phyloP scores from a whole-genome alignment of 2,113 vertebrate species.

The Pterophyllum scalare region DNA sequence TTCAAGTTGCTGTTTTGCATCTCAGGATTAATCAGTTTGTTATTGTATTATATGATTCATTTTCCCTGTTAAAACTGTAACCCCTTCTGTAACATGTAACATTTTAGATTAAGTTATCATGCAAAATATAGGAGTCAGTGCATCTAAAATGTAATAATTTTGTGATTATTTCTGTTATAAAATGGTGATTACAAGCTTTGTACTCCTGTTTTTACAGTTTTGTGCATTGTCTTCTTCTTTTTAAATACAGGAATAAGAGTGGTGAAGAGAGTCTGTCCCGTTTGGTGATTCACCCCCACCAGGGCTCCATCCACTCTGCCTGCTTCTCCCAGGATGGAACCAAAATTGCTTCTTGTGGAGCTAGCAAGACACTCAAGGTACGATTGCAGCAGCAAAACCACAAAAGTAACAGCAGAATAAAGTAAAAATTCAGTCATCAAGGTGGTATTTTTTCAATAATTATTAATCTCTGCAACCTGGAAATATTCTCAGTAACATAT shows the following conservation, averaged over 20 bases:
- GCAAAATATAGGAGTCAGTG: not conserved
- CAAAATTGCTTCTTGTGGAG: constrained; percentile 93
- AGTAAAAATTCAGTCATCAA: not conserved
- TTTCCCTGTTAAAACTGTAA: not conserved
- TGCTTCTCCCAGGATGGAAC: constrained; percentile 92
- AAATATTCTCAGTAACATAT: not conserved
- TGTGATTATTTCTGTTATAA: not conserved
- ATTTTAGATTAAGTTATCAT: not conserved
- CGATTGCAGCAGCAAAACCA: not conserved
- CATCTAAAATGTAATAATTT: not conserved
- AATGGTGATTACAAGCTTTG: not conserved
- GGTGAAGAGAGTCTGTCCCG: constrained; percentile 87
- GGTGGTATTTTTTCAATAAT: not conserved
- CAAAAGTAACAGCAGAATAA: constrained; percentile 1
- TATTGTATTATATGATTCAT: not conserved
- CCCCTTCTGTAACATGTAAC: not conserved
- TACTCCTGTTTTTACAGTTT: not conserved
- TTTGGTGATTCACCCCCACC: constrained; percentile 92
- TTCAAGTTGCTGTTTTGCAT: not conserved
- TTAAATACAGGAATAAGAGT: constrained; percentile 87
- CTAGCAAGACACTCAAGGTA: constrained; percentile 92
- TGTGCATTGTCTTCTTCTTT: not conserved
- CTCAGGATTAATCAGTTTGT: not conserved
- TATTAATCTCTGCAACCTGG: not conserved
- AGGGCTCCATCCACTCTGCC: constrained; percentile 90